Base-by-base conservation (phyloP, 2,113 vertebrate genomes). In the Chrysemys picta region DNA sequence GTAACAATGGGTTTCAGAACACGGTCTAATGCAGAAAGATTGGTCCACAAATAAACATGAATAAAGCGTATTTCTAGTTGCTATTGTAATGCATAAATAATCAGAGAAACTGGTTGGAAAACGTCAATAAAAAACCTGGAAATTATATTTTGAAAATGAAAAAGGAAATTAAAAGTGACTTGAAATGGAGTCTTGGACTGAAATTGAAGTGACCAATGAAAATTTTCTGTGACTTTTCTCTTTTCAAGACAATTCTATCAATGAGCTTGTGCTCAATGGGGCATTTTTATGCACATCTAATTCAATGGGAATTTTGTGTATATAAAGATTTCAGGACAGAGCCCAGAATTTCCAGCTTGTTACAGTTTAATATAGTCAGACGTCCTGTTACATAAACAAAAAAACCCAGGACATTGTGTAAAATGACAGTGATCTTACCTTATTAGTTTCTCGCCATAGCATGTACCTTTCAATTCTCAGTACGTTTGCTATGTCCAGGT, bases 371-470 rank as follows among this genome's bases (percentile, higher is more conserved):
- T 82, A 14, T 25, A 42, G 53, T 82, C 53, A 82, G 80, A 82
- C n/a, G 19, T 29, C 29, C 29, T 53, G 29, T 35, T 52, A 8
- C 3, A 31, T 25, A 29, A 53, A 56, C 24, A 13, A 80, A 59
- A 24, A 22, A 45, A 50, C 10, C 17, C 47, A 38, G 52, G 80
- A 50, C 47, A 78, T 21, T 8, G 17, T 38, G 29, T 45, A 29
- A 76, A 85, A 76, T 65, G 19, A 16, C 35, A 2, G 13, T 29
- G 42, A 45, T 29, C 53, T 87, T 79, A 97, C 98, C 98, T 98
- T 98, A 50, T 98, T 98, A 76, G 97, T 97, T 84, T 98, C 97
- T 56, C 90, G 94, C 90, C 76, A 82, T 88, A 99, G 96, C 78
- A 98, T 88, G 0, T 96, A 95, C 31, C 93, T 88, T 94, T 98